Base-by-base conservation (phyloP, 2,797 vertebrate species). In the Gymnoscopelus braueri region DNA sequence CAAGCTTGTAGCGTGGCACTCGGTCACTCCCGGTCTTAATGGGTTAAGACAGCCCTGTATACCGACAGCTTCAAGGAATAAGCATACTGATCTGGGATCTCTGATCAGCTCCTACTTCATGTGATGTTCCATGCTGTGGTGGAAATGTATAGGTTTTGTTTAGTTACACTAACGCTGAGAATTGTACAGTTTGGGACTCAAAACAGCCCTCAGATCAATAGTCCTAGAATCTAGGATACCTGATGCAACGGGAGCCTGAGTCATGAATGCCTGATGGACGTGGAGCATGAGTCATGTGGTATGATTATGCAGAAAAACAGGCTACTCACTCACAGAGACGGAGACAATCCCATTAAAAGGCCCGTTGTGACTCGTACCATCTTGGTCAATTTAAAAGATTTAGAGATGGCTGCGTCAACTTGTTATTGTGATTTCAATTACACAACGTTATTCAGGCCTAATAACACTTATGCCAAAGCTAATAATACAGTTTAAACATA, bases 311-410 rank as follows among this genome's bases (percentile, higher is more conserved):
- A 44, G 71, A 57, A 14, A 69, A 66, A 69, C 23, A 5, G 23
- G 54, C 44, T 14, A 8, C 64, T 60, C 15, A 59, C 39, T 35
- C 32, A 10, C 26, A 29, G 26, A 29, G 8, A 44, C 8, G 9
- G 7, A 23, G 53, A 19, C 54, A 82, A 63, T 77, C 64, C 15
- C 35, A 66, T 85, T 72, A 72, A 76, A 71, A 58, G 8, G n/a
- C 68, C 56, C 13, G 47, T 69, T 76, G 66, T 68, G 57, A 44
- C 19, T 66, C 35, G 35, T 39, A 39, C 35, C 6, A 4, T 39
- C 35, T 8, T 44, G 39, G 39, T 44, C 19, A 2, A 32, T 65
- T 57, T 29, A 29, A 29, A 44, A 6, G 1, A 2, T 44, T 2
- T 44, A 44, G 39, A 44, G 39, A 35, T 35, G 39, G 39, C 39